phyloP scores from a whole-genome alignment of 1,140 invertebrate species.

The Hirudo medicinalis region DNA sequence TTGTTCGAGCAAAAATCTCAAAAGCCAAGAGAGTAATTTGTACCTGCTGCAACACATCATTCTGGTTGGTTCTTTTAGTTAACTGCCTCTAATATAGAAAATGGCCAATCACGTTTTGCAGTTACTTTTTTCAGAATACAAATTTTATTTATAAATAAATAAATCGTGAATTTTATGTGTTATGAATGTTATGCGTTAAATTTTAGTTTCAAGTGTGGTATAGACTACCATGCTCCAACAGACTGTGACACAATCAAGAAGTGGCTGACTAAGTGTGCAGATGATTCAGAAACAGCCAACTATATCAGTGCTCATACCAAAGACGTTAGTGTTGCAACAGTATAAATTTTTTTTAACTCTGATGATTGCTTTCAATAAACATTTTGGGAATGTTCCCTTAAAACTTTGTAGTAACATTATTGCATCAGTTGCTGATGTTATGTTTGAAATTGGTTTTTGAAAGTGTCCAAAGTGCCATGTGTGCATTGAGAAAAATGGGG shows the following conservation, averaged over 20 bases:
- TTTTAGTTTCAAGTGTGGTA: conserved; percentile 71
- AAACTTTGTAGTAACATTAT: background rate
- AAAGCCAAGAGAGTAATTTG: conserved; percentile 69
- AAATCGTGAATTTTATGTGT: background rate
- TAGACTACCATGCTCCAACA: conserved; percentile 93
- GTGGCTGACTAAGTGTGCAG: conserved; percentile 96
- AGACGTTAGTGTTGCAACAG: conserved; percentile 48
- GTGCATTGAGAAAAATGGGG: conserved; percentile 98
- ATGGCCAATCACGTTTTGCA: background rate
- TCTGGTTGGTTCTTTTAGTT: conserved; percentile 52
- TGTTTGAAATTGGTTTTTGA: conserved; percentile 26
- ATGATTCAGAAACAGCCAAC: conserved; percentile 97
- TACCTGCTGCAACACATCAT: conserved; percentile 59
- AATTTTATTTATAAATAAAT: background rate
- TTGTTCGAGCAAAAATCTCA: conserved; percentile 60
- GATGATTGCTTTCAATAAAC: no score
- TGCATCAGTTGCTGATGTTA: background rate
- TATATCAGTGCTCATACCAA: conserved; percentile 97
- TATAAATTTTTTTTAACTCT: background rate
- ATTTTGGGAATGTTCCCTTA: no score
- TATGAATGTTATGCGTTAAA: background rate
- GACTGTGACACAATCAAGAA: conserved; percentile 89
- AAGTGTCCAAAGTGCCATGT: conserved; percentile 96
- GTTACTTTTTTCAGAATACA: background rate
- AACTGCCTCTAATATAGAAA: background rate